Evolutionary conservation across 2,113 vertebrate genomes (phyloP).

Genomic region (Tetraodon nigroviridis): DNA sequence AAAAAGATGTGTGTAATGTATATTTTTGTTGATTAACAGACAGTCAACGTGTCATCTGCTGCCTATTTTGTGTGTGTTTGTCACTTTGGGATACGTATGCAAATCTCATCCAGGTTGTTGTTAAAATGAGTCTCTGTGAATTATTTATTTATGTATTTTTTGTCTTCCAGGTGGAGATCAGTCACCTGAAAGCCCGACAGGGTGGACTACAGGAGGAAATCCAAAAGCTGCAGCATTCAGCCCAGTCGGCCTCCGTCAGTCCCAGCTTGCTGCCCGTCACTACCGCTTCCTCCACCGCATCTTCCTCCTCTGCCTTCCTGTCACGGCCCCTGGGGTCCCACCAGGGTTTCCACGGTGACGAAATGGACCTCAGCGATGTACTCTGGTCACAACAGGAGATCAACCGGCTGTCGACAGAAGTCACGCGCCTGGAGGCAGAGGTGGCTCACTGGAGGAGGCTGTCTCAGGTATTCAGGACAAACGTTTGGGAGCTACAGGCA

Average conservation of each 20-base stretch:
- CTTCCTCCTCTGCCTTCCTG: slow-evolving; percentile 69
- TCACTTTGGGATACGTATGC: neutral
- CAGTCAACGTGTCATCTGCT: no score
- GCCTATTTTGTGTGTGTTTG: neutral
- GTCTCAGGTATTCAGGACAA: slow-evolving; percentile 76
- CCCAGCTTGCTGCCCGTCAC: slow-evolving; percentile 62
- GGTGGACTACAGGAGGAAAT: slow-evolving; percentile 86
- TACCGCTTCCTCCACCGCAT: slow-evolving; percentile 56
- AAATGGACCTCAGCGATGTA: slow-evolving; percentile 90
- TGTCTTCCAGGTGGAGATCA: slow-evolving; percentile 86
- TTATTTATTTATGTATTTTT: neutral
- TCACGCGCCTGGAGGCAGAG: slow-evolving; percentile 85
- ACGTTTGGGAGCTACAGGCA: neutral
- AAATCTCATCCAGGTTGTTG: neutral
- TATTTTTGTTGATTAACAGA: neutral
- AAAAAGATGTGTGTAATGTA: slow-evolving; percentile 84
- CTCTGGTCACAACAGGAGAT: slow-evolving; percentile 97
- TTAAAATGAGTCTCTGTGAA: neutral
- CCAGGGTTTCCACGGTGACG: slow-evolving; percentile 84
- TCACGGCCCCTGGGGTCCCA: slow-evolving; percentile 55
- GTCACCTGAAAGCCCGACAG: slow-evolving; percentile 92
- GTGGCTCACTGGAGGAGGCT: slow-evolving; percentile 87
- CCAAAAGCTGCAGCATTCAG: slow-evolving; percentile 78
- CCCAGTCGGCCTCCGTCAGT: slow-evolving; percentile 66
- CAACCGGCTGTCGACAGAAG: slow-evolving; percentile 87